Percentiles rank a stretch among this genome's conserved stretches.
These are phyloP conservation scores for Cryptus viduatorius DNA, from an alignment of 2,888 invertebrate species.

Conservation along the genomic window DNA sequence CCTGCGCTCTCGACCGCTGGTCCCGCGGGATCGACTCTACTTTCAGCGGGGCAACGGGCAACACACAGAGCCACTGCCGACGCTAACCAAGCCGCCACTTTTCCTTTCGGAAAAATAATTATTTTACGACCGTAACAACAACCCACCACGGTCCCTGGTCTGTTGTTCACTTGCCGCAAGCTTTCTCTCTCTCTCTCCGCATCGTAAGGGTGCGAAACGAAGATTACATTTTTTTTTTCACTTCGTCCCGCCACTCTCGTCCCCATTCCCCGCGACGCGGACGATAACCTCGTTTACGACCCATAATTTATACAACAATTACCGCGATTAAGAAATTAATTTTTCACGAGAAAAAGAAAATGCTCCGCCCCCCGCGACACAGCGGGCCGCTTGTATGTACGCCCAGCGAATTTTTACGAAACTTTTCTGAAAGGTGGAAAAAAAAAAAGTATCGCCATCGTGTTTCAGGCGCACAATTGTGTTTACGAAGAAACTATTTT, in stretches of 20 bases:
- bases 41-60: slow-evolving; percentile 4
- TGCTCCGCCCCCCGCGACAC: background rate
- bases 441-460: too few species aligned
- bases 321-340: slow-evolving; percentile 55
- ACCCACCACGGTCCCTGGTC: slow-evolving; percentile 21
- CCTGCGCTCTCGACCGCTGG: background rate
- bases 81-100: slow-evolving; percentile 32
- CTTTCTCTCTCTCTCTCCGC: background rate
- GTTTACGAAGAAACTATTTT: too few species aligned
- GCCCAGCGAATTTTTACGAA: background rate
- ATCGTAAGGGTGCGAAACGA: slow-evolving; percentile 19
- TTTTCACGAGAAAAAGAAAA: slow-evolving; percentile 27
- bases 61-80: background rate
- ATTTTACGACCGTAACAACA: slow-evolving; percentile 54
- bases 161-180: slow-evolving; percentile 33
- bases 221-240: slow-evolving; percentile 32
- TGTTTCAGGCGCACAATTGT: too few species aligned
- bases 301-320: slow-evolving; percentile 49
- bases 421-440: too few species aligned
- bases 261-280: background rate
- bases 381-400: background rate
- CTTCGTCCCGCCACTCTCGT: background rate
- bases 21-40: slow-evolving; percentile 35
- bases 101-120: slow-evolving; percentile 48
- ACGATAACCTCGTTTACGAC: slow-evolving; percentile 7